These are phyloP conservation scores for Drosophila ficusphila DNA, from an alignment of 1,140 invertebrate genomes.

Conservation along the genomic window DNA sequence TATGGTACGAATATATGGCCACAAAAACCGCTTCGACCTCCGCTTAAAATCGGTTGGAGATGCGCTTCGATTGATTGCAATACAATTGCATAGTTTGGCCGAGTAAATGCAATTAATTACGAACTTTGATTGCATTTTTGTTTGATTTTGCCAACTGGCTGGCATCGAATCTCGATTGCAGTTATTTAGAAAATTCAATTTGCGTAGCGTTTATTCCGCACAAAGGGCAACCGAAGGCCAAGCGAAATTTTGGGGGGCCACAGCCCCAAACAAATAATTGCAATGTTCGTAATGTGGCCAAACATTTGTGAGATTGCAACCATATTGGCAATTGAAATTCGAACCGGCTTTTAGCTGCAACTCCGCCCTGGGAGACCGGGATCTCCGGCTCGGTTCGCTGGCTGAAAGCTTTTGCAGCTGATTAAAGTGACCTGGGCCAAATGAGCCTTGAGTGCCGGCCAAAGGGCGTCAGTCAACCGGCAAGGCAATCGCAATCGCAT, in stretches of 20 bases:
- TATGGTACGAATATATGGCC: slow-evolving; percentile 46
- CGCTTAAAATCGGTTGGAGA: not conserved
- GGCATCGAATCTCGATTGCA: slow-evolving; percentile 40
- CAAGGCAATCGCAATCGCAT: slow-evolving; percentile 21
- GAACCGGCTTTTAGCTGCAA: slow-evolving; percentile 7
- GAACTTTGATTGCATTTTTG: slow-evolving; percentile 71
- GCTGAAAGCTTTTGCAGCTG: slow-evolving; percentile 45
- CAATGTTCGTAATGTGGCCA: slow-evolving; percentile 38
- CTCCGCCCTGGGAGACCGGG: slow-evolving; percentile 4
- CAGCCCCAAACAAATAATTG: slow-evolving; percentile 53
- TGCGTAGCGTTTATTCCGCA: slow-evolving; percentile 43
- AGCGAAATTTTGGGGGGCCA: not conserved
- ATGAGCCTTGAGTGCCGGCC: slow-evolving; percentile 52
- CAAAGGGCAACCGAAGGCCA: slow-evolving; percentile 7
- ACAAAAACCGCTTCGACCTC: slow-evolving; percentile 10
- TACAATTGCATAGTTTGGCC: slow-evolving; percentile 37
- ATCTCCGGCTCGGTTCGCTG: not conserved
- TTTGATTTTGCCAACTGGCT: slow-evolving; percentile 53
- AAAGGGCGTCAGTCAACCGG: slow-evolving; percentile 22
- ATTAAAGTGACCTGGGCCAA: slow-evolving; percentile 49
- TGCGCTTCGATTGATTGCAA: slow-evolving; percentile 40
- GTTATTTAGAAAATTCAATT: slow-evolving; percentile 76
- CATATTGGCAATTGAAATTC: slow-evolving; percentile 30
- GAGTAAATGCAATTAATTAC: slow-evolving; percentile 66
- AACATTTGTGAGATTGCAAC: slow-evolving; percentile 29